Base-by-base conservation (phyloP, 2,888 invertebrate genomes). In the Nomada flava region DNA sequence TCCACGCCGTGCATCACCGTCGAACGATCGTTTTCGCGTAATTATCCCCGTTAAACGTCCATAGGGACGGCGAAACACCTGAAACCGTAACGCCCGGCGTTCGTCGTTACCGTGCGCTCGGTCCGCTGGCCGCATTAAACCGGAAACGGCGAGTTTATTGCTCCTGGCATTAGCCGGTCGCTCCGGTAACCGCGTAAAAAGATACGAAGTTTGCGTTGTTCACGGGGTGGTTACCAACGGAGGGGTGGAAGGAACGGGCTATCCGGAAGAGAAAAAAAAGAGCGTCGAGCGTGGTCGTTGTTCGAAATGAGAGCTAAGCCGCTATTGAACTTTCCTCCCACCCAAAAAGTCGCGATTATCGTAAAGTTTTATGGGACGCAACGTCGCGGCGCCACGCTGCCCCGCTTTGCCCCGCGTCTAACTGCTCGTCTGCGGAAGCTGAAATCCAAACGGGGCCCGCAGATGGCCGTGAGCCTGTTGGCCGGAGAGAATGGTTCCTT, bases 401-500 rank as follows among this genome's bases (percentile, higher is more conserved):
- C 57, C 62, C 26, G 44, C 76, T 29, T 42, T 26, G 18, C 3
- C n/a, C 52, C 36, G 15, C 23, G 15, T 2, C n/a, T 23, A 59
- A 26, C 70, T n/a, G 10, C 47, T 11, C 36, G 44, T 10, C 10
- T 23, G 55, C 47, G 73, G 59, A 86, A 82, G 76, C 73, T 71
- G 69, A 79, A 78, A 78, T 79, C 79, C 71, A 68, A 60, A 62
- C 64, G 68, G n/a, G 81, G 57, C n/a, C 75, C 77, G 73, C 75
- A 79, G 84, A 79, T 79, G 76, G 83, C 73, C 82, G 68, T 75
- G 76, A 76, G 73, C 67, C 57, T 71, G 71, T 20, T 15, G 20
- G 68, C 62, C n/a, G 36, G 36, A 70, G 75, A 63, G 57, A 68
- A 71, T 78, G 82, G 86, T 87, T 91, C 85, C 90, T 93, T 91